Base-by-base conservation (phyloP, 2,888 invertebrate genomes). In the Serrognathus titanus region DNA sequence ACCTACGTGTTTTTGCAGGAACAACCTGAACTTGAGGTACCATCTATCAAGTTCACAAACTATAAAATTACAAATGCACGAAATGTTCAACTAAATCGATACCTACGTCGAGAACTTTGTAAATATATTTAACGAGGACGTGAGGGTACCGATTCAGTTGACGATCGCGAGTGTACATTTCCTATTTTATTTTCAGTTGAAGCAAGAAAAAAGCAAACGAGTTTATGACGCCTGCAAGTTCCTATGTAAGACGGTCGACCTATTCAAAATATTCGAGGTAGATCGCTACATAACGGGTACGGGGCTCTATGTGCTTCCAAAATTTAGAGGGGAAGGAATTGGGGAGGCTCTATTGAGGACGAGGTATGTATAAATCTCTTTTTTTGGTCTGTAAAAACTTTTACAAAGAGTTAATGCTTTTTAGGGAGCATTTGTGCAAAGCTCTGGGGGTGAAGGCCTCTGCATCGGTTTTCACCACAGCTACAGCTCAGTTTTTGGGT, bases 391-490 rank as follows among this genome's bases (percentile, higher is more conserved):
- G 24, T 35, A 35, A 10, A 41, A 53, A 10, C 31, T 11, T 8
- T 13, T 41, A n/a, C 1, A 3, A 16, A 16, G 16, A n/a, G 16
- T 16, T 40, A 7, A 38, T 37, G 24, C n/a, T 12, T 48, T 48
- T 9, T 40, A 83, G 83, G 60, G 71, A 80, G 51, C 79, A 79
- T 0, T 70, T 83, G 1, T 81, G 82, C 73, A 78, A 78, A 63
- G 79, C 81, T 0, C 67, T 82, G 0, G 76, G 74, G 11, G 63
- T 83, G 20, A 79, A 75, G 53, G 75, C 80, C 1, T 80, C 82
- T 1, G 78, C 77, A 0, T 83, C 83, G 0, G 79, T 80, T 0
- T 83, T 83, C 71, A 82, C 83, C 0, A 81, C 82, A 0, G 78
- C 75, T 0, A 79, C 79, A 0, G 82, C 83, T 0, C 83, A 83